Evolutionary conservation across 2,113 vertebrate genomes (phyloP).

Genomic region (Noctilio leporinus): DNA sequence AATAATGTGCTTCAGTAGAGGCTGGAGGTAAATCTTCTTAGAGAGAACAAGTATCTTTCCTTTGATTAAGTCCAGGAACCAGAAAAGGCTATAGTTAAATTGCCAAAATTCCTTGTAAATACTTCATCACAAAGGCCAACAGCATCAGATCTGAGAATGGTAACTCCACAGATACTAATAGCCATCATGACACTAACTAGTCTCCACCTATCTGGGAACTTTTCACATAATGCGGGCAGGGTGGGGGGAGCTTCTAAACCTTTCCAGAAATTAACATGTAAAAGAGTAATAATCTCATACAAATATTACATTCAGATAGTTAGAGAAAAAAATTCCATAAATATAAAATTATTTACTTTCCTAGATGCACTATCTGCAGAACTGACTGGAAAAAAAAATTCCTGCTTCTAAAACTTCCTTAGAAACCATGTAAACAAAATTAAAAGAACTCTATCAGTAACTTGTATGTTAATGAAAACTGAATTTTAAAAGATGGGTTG

Average conservation of each 20-base stretch:
- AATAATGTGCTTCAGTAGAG: neutral
- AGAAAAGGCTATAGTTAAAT: neutral
- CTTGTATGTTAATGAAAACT: conserved; percentile 36
- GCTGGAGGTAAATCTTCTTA: neutral
- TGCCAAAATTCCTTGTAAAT: neutral
- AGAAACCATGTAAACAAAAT: conserved; percentile 1
- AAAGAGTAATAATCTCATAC: neutral
- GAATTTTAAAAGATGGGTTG: neutral
- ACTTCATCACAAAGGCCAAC: neutral
- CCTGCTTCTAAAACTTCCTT: neutral
- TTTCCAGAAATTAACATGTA: neutral
- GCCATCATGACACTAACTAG: neutral
- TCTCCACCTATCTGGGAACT: neutral
- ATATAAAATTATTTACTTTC: conserved; percentile 11
- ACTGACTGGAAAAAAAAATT: conserved; percentile 10
- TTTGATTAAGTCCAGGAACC: neutral
- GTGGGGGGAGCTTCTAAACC: neutral
- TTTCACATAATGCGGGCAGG: too few relatives aligned
- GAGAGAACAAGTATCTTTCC: neutral
- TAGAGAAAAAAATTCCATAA: neutral
- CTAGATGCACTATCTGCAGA: neutral
- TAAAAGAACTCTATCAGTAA: neutral
- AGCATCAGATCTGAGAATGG: neutral
- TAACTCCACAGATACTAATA: neutral
- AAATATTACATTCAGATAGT: conserved; percentile 24